Percentiles rank a stretch among this genome's conserved stretches.
These are phyloP conservation scores for Xylocampa areola DNA, from an alignment of 2,888 invertebrate genomes.

Conservation along the genomic window DNA sequence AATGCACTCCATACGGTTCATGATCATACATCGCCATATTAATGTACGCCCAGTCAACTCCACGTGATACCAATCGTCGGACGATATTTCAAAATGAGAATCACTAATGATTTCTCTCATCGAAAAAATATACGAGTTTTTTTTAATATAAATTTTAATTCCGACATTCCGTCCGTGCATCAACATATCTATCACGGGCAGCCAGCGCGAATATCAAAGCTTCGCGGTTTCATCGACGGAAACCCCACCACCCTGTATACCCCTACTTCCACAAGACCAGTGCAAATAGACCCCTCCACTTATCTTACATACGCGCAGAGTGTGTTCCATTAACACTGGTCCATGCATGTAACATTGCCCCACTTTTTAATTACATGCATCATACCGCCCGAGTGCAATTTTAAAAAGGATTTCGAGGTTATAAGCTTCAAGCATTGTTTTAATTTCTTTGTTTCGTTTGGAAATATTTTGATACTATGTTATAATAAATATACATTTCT, in stretches of 20 bases:
- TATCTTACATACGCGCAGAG: constrained; percentile 1
- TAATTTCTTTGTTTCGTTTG: constrained; percentile 37
- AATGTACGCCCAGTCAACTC: constrained; percentile 14
- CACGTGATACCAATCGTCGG: constrained; percentile 34
- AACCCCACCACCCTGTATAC: constrained; percentile 54
- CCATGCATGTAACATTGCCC: constrained; percentile 69
- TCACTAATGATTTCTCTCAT: constrained; percentile 37
- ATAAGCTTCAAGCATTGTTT: constrained; percentile 63
- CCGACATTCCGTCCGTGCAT: constrained; percentile 61
- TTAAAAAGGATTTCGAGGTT: constrained; percentile 79
- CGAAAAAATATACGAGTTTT: constrained; percentile 34
- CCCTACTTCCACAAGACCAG: constrained; percentile 47
- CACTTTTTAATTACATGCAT: constrained; percentile 87
- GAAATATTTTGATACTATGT: too few species aligned
- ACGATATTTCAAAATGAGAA: constrained; percentile 24
- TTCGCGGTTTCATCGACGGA: constrained; percentile 73
- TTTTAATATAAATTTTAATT: constrained; percentile 59
- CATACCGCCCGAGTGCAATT: constrained; percentile 78
- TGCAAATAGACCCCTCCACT: constrained; percentile 30
- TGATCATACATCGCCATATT: neutral
- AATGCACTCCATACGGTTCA: constrained; percentile 13
- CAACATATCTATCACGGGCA: constrained; percentile 71
- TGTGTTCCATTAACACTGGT: constrained; percentile 61
- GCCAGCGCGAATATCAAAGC: constrained; percentile 74
- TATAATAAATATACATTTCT: neutral